These are phyloP conservation scores for Phengaris alcon DNA, from an alignment of 2,888 invertebrate genomes.

Conservation along the genomic window DNA sequence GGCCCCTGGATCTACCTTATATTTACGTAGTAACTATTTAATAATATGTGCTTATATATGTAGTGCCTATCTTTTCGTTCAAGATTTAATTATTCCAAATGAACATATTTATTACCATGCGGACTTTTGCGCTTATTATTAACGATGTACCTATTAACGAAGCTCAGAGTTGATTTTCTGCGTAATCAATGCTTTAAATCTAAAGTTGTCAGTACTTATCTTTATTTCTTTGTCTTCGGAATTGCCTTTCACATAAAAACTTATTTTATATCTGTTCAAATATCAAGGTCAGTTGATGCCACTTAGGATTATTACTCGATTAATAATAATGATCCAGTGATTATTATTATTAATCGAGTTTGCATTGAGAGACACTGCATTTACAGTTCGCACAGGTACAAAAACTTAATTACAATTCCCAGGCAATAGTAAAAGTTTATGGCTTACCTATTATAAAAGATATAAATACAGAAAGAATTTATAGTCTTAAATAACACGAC, in stretches of 20 bases:
- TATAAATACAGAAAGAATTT: neutral
- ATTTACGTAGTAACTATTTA: too few species aligned
- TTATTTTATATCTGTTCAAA: constrained; percentile 50
- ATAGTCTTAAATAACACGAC: neutral
- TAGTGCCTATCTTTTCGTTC: neutral
- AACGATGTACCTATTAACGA: neutral
- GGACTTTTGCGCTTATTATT: neutral
- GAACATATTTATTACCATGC: neutral
- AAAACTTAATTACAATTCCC: constrained; percentile 20
- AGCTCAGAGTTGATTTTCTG: neutral
- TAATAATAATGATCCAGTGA: neutral
- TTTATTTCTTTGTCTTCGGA: constrained; percentile 42
- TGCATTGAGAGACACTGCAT: neutral
- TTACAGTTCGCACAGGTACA: constrained; percentile 7
- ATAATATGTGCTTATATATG: too few species aligned
- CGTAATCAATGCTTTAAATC: constrained; percentile 26
- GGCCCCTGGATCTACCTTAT: neutral
- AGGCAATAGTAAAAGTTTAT: neutral
- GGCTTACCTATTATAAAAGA: neutral
- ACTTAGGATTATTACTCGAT: constrained; percentile 22
- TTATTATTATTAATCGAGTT: too few species aligned
- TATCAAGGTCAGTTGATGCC: constrained; percentile 50
- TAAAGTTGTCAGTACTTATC: constrained; percentile 22
- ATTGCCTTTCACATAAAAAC: constrained; percentile 56
- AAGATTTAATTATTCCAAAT: neutral